Conservation (phyloP, 2,797 vertebrate genomes). For the Harpagifer antarcticus region DNA sequence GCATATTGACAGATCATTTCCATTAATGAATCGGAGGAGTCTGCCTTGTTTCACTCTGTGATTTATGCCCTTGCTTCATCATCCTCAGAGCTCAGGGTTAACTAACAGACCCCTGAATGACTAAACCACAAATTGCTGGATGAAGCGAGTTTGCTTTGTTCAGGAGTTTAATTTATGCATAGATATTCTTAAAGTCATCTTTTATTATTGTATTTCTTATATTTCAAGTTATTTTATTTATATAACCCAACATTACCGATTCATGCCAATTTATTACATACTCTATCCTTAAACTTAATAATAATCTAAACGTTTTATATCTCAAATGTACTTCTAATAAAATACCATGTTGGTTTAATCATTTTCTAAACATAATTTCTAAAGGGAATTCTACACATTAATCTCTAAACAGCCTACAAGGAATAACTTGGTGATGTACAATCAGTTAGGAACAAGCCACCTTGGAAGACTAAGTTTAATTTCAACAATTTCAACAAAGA, state of each 20-base stretch:
- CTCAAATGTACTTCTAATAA: not conserved
- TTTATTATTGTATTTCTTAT: conserved; percentile 14
- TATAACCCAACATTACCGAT: not conserved
- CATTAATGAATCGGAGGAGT: conserved; percentile 94
- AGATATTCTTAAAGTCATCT: not conserved
- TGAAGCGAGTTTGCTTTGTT: conserved; percentile 48
- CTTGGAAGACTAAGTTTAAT: conserved; percentile 20
- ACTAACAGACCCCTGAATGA: conserved; percentile 56
- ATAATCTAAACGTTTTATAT: conserved; percentile 4
- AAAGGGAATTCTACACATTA: not conserved
- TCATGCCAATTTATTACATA: not conserved
- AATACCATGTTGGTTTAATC: not conserved
- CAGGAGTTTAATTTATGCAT: conserved; percentile 19
- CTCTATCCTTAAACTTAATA: not conserved
- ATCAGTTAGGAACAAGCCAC: conserved; percentile 5
- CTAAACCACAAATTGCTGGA: conserved; percentile 42
- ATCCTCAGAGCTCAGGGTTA: conserved; percentile 67
- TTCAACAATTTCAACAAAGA: conserved; percentile 29
- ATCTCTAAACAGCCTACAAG: not conserved
- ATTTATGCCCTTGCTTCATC: conserved; percentile 86
- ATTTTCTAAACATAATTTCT: not conserved
- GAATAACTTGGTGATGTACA: conserved; percentile 1
- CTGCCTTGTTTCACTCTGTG: conserved; percentile 89
- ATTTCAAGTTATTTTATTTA: not conserved
- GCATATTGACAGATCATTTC: conserved; percentile 98